Evolutionary conservation across 2,113 vertebrate genomes (phyloP), one percentile per base, ranked within the genome.

Genomic region (Actenoides lindsayi): DNA sequence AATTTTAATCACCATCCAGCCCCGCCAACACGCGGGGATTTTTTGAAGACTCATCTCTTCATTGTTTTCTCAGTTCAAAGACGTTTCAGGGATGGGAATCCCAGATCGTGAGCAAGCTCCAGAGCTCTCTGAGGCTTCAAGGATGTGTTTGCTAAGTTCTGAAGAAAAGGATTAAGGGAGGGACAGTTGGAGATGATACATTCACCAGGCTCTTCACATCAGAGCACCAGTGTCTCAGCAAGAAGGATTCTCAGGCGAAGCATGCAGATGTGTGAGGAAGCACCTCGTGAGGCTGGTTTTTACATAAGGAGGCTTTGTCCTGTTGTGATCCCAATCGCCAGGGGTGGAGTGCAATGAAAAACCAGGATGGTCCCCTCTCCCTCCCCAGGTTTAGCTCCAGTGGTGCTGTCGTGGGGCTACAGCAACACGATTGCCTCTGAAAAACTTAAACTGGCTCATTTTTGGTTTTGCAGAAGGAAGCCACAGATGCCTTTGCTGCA

Each of bases 341-440:
- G 64, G 57, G 80, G 57, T 51, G 21, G 35, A 18, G 74, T 0
- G 13, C 33, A 42, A 31, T 6, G 69, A n/a, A 16, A 59, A 54
- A 13, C 3, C 33, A 14, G 46, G n/a, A 20, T 4, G 39, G 46
- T 23, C 19, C 24, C 50, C 50, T 30, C 44, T 68, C 37, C 31
- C 31, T 62, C 24, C 48, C 68, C 11, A 18, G 27, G 13, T 42
- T 77, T 17, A n/a, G 31, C 67, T 41, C 54, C 3, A 1, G 37
- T 4, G 20, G 16, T 13, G 24, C 42, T 20, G 30, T 23, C 3
- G 0, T 5, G 35, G 31, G 46, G 46, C 27, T 23, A 8, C 2
- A 33, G n/a, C 33, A 17, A 24, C 9, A 11, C 28, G 13, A 7
- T 4, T 33, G 30, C 51, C 57, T 25, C 63, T 8, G 50, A 48